These are phyloP conservation scores for Engystomops pustulosus DNA, from an alignment of 2,113 vertebrate genomes.

Conservation along the genomic window DNA sequence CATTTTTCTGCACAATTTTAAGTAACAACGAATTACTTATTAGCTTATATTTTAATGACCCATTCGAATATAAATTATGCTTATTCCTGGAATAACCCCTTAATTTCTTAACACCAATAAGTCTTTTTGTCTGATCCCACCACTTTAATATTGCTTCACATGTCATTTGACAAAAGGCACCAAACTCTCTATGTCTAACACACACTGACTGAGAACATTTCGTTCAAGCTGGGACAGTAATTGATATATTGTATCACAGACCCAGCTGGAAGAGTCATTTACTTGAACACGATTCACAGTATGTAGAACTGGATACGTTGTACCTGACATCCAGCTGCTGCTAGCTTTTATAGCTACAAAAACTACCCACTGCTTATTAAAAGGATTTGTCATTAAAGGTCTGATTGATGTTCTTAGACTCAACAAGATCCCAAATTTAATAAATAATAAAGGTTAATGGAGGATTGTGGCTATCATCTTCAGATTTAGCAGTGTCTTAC, in stretches of 20 bases:
- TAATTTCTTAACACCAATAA: no score
- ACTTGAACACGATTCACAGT: constrained; percentile 46
- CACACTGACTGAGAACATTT: constrained; percentile 41
- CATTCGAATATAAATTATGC: no score
- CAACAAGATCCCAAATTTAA: neutral
- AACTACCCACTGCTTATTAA: constrained; percentile 37
- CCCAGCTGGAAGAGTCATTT: constrained; percentile 49
- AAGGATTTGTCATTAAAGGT: constrained; percentile 25
- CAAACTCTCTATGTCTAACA: neutral
- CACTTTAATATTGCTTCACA: constrained; percentile 16
- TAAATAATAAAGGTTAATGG: neutral
- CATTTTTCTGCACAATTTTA: no score
- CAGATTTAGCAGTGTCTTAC: no score
- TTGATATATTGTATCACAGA: constrained; percentile 54
- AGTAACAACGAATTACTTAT: no score
- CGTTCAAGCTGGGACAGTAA: constrained; percentile 50
- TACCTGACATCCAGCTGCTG: constrained; percentile 37
- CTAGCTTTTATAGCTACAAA: constrained; percentile 20
- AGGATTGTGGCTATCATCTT: neutral
- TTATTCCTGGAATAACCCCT: no score
- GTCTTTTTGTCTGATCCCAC: neutral
- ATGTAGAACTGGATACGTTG: constrained; percentile 50
- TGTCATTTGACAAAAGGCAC: constrained; percentile 25
- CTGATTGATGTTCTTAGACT: constrained; percentile 37
- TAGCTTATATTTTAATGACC: no score